Evolutionary conservation across 2,113 vertebrate genomes (phyloP), one percentile per base, ranked within the genome.

Genomic region (Cnemophilus loriae): DNA sequence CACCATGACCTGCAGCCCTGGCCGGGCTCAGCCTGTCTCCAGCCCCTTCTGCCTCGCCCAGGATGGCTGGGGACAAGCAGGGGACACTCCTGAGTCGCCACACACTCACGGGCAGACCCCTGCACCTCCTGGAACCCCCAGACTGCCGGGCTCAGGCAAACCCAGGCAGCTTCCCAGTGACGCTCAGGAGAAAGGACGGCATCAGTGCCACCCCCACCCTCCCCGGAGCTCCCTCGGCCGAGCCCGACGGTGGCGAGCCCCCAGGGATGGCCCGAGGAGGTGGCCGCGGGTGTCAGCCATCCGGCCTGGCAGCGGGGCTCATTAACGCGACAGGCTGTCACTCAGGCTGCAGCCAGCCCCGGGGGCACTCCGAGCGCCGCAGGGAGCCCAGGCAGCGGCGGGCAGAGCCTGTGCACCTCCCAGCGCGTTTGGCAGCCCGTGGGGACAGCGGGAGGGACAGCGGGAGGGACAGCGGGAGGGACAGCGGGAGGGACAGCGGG

Each of bases 41-140:
- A 39, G 7, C 23, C 55, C 55, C 3, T 71, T 55, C 32, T 8
- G 1, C 19, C 56, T 21, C 41, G n/a, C 15, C 42, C 53, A 14
- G 11, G 9, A 15, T 4, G 19, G 33, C 41, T 30, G n/a, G 19
- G 30, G 14, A 21, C 23, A 21, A 12, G 26, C 32, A 69, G n/a
- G 27, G 49, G 27, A 50, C 23, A 11, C 8, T 74, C 27, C 69
- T 1, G 7, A 11, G 16, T 55, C 47, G n/a, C 23, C 42, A 49
- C 39, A 33, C 1, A 0, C 21, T 16, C n/a, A 10, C 1, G 1
- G 46, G 7, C 27, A 56, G 30, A 1, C 0, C 1, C 23, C n/a
- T 56, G 41, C 41, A 12, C 16, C 24, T 67, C 67, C 68, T 7
- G 39, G 26, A 59, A 7, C 20, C 14, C 20, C 5, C 4, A 33